A percentile compares a stretch with the other conserved stretches of the same genome.
phyloP scores from a whole-genome alignment of 2,113 vertebrate species.

The Rhinoptilus africanus region DNA sequence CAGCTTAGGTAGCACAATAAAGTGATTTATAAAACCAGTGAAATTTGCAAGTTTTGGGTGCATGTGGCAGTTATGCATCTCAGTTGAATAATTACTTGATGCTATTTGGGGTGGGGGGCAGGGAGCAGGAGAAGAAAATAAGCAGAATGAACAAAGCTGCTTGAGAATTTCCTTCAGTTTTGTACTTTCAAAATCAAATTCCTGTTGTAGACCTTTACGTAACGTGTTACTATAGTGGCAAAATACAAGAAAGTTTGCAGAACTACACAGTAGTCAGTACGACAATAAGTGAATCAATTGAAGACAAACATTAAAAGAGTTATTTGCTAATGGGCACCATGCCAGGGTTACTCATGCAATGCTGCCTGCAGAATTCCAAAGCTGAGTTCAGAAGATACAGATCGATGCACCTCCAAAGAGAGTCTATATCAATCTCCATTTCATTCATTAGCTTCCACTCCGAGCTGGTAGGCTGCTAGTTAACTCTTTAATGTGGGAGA shows the following conservation, averaged over 20 bases:
- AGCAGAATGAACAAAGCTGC: conserved; percentile 15
- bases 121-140: background rate
- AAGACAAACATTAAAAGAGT: conserved; percentile 83
- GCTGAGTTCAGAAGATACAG: conserved; percentile 82
- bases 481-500: conserved; percentile 85
- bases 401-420: conserved; percentile 85
- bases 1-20: background rate
- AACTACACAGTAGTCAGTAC: conserved; percentile 63
- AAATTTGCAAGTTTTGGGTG: background rate
- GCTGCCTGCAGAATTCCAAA: conserved; percentile 82
- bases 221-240: conserved; percentile 39
- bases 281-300: conserved; percentile 79
- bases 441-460: conserved; percentile 84
- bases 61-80: background rate
- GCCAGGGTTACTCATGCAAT: conserved; percentile 80
- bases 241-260: conserved; percentile 57
- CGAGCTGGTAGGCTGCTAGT: conserved; percentile 80
- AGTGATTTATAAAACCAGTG: background rate
- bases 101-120: background rate
- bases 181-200: conserved; percentile 20
- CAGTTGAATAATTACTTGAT: background rate
- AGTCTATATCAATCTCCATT: conserved; percentile 85
- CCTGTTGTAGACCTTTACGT: background rate
- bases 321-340: conserved; percentile 82
- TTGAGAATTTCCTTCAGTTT: conserved; percentile 29